Percentiles rank a stretch among this genome's conserved stretches.
These are phyloP conservation scores for Phyllotreta striolata DNA, from an alignment of 2,888 invertebrate species.

Conservation along the genomic window DNA sequence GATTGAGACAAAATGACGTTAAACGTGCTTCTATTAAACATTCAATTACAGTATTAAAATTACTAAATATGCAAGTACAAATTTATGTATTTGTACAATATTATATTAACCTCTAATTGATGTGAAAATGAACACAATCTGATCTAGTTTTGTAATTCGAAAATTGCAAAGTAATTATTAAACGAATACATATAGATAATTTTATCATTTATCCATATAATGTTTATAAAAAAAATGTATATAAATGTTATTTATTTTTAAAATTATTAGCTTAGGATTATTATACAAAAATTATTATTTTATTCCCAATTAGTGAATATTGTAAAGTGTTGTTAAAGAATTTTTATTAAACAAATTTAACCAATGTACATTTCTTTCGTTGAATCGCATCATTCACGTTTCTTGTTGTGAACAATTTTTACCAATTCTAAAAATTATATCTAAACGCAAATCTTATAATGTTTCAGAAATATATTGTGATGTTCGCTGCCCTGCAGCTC, in stretches of 20 bases:
- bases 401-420: conserved; percentile 15
- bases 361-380: conserved; percentile 14
- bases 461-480: conserved; percentile 14
- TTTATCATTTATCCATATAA: conserved; percentile 44
- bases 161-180: conserved; percentile 31
- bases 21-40: conserved; percentile 1
- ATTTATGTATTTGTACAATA: conserved; percentile 25
- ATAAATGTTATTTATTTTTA: conserved; percentile 51
- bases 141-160: conserved; percentile 32
- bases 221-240: conserved; percentile 47
- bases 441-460: conserved; percentile 7
- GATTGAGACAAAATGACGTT: too few species aligned
- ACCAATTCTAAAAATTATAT: conserved; percentile 19
- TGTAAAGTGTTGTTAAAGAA: conserved; percentile 36
- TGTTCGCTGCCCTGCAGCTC: conserved; percentile 7
- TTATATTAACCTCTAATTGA: conserved; percentile 5
- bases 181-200: conserved; percentile 36
- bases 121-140: conserved; percentile 27
- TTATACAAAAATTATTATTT: conserved; percentile 36
- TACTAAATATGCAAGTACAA: conserved; percentile 28
- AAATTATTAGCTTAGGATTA: conserved; percentile 41
- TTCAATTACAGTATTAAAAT: conserved; percentile 12
- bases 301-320: conserved; percentile 35
- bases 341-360: conserved; percentile 33
- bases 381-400: conserved; percentile 8